phyloP scores from a whole-genome alignment of 1,140 invertebrate genomes.

The Ephestia elutella region DNA sequence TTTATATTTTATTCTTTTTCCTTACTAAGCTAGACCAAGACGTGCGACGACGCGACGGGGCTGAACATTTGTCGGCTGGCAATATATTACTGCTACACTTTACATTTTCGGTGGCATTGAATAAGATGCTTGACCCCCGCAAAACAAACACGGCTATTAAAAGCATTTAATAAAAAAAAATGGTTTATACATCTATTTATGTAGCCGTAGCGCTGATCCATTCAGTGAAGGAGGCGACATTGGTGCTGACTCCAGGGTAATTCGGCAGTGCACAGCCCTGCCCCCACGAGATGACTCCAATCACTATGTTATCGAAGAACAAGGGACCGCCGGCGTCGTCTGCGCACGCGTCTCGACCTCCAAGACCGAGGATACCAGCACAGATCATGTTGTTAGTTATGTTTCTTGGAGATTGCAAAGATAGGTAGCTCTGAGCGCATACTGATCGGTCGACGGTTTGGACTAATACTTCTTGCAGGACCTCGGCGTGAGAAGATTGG shows the following conservation, averaged over 20 bases:
- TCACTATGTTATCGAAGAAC: slow-evolving; percentile 8
- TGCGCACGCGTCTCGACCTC: slow-evolving; percentile 75
- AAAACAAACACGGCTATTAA: no score
- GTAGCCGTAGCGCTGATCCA: slow-evolving; percentile 26
- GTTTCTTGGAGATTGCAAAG: not conserved
- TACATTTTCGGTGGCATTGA: no score
- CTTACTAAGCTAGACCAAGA: no score
- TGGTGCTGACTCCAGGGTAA: slow-evolving; percentile 9
- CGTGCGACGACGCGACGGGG: no score
- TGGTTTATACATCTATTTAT: not conserved
- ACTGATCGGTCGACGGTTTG: not conserved
- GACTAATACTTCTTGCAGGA: slow-evolving; percentile 9
- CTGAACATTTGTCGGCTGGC: no score
- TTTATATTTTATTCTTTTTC: no score
- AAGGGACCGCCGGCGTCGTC: slow-evolving; percentile 80
- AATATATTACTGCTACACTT: no score
- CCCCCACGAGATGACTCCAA: slow-evolving; percentile 11
- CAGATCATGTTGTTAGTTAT: slow-evolving; percentile 18
- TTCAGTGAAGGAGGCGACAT: slow-evolving; percentile 12
- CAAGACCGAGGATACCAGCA: slow-evolving; percentile 14
- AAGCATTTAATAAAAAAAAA: not conserved
- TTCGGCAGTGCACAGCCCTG: slow-evolving; percentile 6
- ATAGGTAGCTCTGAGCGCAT: not conserved
- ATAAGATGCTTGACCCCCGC: no score
- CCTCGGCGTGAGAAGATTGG: not conserved